These are phyloP conservation scores for Pantherophis alleghaniensis DNA, from an alignment of 2,797 vertebrate genomes.

Conservation along the genomic window DNA sequence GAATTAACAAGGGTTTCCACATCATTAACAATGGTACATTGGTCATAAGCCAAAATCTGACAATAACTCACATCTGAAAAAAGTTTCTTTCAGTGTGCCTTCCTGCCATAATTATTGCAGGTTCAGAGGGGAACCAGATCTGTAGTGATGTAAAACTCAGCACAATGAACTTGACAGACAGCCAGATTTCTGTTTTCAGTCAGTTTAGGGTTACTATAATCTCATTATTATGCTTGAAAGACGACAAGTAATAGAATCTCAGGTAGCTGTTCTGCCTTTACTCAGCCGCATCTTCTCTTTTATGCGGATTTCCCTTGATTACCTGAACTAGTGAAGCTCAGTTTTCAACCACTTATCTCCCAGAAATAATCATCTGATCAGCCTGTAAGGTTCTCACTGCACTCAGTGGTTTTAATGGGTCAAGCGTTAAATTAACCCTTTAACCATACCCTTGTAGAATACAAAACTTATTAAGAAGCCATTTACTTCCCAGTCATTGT, in stretches of 20 bases:
- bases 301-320: slow-evolving; percentile 83
- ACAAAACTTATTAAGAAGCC: slow-evolving; percentile 69
- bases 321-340: slow-evolving; percentile 81
- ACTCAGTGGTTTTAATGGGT: slow-evolving; percentile 82
- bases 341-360: slow-evolving; percentile 87
- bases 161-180: slow-evolving; percentile 95
- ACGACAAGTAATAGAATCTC: slow-evolving; percentile 88
- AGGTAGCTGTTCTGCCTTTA: slow-evolving; percentile 76
- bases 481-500: slow-evolving; percentile 67
- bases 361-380: slow-evolving; percentile 87
- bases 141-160: slow-evolving; percentile 81
- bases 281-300: slow-evolving; percentile 71
- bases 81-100: slow-evolving; percentile 76
- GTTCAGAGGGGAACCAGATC: slow-evolving; percentile 82
- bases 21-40: slow-evolving; percentile 56
- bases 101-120: slow-evolving; percentile 78
- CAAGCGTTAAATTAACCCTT: slow-evolving; percentile 83
- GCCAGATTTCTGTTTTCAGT: slow-evolving; percentile 88
- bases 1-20: slow-evolving; percentile 50
- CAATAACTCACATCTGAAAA: slow-evolving; percentile 70
- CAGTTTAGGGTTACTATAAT: slow-evolving; percentile 84
- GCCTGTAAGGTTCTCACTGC: slow-evolving; percentile 74
- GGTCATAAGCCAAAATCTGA: slow-evolving; percentile 69
- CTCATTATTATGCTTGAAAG: slow-evolving; percentile 87
- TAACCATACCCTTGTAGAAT: slow-evolving; percentile 71